Evolutionary conservation across 2,888 invertebrate genomes (phyloP).

Genomic region (Cephus pulcher): DNA sequence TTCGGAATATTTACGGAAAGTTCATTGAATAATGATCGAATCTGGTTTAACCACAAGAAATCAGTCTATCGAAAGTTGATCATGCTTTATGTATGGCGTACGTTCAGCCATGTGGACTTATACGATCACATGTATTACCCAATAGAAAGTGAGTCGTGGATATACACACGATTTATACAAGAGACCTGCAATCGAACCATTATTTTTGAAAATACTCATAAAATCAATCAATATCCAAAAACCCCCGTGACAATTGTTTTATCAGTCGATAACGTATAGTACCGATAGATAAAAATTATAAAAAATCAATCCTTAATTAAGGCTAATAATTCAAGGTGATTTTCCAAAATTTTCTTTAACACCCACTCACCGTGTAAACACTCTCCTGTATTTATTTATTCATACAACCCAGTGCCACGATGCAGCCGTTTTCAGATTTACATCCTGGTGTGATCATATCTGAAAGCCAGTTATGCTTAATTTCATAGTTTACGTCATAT

Average conservation of each 20-base stretch:
- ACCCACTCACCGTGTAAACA: background rate
- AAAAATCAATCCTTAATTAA: background rate
- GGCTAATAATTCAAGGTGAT: background rate
- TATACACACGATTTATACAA: background rate
- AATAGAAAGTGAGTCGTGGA: constrained; percentile 44
- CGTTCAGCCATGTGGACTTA: constrained; percentile 33
- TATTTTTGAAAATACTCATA: background rate
- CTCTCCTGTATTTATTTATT: background rate
- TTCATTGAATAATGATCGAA: background rate
- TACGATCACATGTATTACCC: constrained; percentile 46
- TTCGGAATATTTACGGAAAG: background rate
- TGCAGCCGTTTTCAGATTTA: background rate
- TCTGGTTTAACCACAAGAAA: constrained; percentile 24
- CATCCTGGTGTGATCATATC: constrained; percentile 1
- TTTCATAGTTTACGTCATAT: constrained; percentile 9
- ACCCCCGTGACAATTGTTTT: background rate
- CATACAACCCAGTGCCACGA: background rate
- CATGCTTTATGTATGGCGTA: constrained; percentile 50
- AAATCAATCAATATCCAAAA: background rate
- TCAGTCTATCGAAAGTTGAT: constrained; percentile 48
- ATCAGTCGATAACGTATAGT: background rate
- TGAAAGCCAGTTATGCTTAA: background rate
- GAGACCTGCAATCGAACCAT: background rate
- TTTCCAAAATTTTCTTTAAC: background rate
- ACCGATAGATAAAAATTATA: background rate